A percentile compares a stretch with the other conserved stretches of the same genome.
phyloP scores from a whole-genome alignment of 2,888 invertebrate genomes.

The Sesia apiformis region DNA sequence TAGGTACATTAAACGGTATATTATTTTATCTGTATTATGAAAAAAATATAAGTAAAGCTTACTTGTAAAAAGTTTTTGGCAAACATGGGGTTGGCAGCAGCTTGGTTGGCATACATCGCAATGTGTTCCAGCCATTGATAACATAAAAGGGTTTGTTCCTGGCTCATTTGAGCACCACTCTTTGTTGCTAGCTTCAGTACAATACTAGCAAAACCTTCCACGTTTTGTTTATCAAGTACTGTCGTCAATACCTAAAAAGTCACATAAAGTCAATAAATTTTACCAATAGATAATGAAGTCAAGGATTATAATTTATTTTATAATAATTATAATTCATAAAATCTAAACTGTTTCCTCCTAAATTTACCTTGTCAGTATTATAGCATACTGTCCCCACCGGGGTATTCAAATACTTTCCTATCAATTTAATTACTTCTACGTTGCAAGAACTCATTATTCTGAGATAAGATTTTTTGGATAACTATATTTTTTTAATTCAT shows the following conservation, averaged over 20 bases:
- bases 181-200: conserved; percentile 57
- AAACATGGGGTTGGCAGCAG: conserved; percentile 46
- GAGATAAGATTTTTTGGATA: neutral
- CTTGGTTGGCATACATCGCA: conserved; percentile 70
- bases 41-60: conserved; percentile 4
- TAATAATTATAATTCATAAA: neutral
- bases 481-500: too few species aligned
- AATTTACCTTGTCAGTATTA: conserved; percentile 66
- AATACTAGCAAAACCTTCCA: conserved; percentile 71
- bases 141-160: conserved; percentile 53
- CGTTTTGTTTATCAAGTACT: conserved; percentile 50
- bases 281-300: neutral
- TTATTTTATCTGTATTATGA: too few species aligned
- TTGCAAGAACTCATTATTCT: conserved; percentile 38
- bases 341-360: neutral
- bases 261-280: neutral
- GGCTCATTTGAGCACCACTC: conserved; percentile 44
- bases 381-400: conserved; percentile 65
- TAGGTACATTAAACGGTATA: neutral
- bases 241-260: conserved; percentile 61
- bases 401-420: conserved; percentile 70
- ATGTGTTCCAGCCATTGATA: conserved; percentile 82
- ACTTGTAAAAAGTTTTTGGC: conserved; percentile 69
- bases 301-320: neutral
- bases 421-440: conserved; percentile 56